Conservation (phyloP, 1,140 invertebrate genomes). For the Tetranychus urticae region DNA sequence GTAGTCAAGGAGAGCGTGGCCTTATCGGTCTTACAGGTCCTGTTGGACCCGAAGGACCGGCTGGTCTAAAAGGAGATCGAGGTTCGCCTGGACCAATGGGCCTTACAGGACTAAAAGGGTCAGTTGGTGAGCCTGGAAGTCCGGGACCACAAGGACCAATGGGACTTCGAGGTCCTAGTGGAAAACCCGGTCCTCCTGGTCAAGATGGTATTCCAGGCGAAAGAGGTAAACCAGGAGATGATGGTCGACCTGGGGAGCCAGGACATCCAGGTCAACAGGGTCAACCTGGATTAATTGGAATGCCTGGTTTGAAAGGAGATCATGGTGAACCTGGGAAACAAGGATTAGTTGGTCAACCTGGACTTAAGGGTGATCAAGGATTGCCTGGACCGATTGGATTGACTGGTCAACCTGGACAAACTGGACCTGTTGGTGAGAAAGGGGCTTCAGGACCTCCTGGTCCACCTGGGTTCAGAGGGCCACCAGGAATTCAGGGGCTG, state of each 20-base stretch:
- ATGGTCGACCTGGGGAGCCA: background rate
- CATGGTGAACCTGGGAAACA: background rate
- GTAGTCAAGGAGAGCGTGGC: conserved; percentile 20
- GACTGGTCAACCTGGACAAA: background rate
- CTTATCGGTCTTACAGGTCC: background rate
- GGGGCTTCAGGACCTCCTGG: background rate
- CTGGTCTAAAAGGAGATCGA: background rate
- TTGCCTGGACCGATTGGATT: background rate
- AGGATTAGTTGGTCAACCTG: background rate
- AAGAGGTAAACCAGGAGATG: background rate
- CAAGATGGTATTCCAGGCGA: background rate
- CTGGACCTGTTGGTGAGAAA: background rate
- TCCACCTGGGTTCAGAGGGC: background rate
- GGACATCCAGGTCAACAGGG: conserved; percentile 25
- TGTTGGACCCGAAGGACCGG: background rate
- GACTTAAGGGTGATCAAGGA: background rate
- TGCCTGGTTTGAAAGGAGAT: conserved; percentile 38
- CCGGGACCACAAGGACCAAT: background rate
- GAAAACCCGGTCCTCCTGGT: background rate
- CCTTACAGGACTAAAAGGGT: background rate
- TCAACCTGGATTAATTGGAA: conserved; percentile 22
- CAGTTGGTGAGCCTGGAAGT: background rate
- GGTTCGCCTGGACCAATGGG: background rate
- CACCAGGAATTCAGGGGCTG: background rate
- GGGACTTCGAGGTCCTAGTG: background rate